Evolutionary conservation across 2,888 invertebrate genomes (phyloP).

Genomic region (Scrobipalpa costella): DNA sequence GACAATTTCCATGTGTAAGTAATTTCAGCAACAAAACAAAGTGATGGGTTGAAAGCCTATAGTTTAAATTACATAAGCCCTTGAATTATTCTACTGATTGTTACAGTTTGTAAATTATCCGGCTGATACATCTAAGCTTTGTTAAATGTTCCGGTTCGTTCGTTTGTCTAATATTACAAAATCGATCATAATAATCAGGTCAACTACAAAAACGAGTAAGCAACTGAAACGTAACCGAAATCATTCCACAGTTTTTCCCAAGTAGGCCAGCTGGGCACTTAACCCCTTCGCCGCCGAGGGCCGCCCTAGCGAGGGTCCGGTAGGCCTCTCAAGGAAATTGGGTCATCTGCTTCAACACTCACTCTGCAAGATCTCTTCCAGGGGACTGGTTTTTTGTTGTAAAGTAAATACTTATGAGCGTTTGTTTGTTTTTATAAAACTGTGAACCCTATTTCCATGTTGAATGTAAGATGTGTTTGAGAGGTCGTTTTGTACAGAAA

Average conservation of each 20-base stretch:
- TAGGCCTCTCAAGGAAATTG: conserved; percentile 72
- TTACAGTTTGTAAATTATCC: no score
- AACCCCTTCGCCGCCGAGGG: conserved; percentile 24
- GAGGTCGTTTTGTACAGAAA: no score
- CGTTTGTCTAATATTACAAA: background rate
- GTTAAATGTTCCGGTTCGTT: background rate
- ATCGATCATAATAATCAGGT: conserved; percentile 3
- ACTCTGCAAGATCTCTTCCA: conserved; percentile 35
- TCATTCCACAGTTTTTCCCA: conserved; percentile 33
- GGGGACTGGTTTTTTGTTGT: conserved; percentile 35
- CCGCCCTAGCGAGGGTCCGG: conserved; percentile 10
- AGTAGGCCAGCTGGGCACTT: conserved; percentile 34
- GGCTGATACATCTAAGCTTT: no score
- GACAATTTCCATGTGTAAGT: no score
- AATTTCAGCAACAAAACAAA: no score
- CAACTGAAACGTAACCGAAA: conserved; percentile 16
- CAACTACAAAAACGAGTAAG: conserved; percentile 11
- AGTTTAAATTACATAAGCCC: no score
- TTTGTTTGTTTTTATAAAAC: background rate
- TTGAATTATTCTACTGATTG: no score
- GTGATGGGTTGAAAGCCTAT: no score
- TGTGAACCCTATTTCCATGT: no score
- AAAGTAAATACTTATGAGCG: background rate
- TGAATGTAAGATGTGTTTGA: no score
- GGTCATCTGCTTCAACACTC: conserved; percentile 74